These are phyloP conservation scores for Oryzias javanicus DNA, from an alignment of 2,113 vertebrate genomes.

Conservation along the genomic window DNA sequence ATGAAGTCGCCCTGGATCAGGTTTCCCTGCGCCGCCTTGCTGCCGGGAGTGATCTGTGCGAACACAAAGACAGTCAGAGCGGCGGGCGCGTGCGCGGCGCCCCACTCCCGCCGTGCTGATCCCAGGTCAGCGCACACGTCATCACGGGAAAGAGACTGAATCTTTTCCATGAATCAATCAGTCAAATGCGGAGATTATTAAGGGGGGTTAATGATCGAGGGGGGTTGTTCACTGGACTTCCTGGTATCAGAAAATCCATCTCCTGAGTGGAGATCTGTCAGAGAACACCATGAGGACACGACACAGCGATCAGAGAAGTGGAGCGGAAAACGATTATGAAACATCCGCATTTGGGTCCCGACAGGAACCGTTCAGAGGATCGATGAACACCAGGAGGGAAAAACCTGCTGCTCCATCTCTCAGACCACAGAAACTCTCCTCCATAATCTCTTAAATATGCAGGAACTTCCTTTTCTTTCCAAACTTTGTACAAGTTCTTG, in stretches of 20 bases:
- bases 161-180: conserved; percentile 43
- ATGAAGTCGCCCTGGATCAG: conserved; percentile 93
- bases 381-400: too few relatives aligned
- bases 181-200: conserved; percentile 21
- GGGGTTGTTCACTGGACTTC: not conserved
- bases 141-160: not conserved
- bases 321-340: too few relatives aligned
- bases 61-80: conserved; percentile 17
- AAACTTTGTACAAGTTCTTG: too few relatives aligned
- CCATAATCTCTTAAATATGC: too few relatives aligned
- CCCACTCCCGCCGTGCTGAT: not conserved
- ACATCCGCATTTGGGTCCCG: too few relatives aligned
- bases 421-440: too few relatives aligned
- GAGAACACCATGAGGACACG: not conserved
- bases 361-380: too few relatives aligned
- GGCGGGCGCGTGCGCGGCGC: not conserved
- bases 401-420: too few relatives aligned
- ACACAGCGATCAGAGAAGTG: too few relatives aligned
- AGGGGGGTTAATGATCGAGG: not conserved
- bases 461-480: too few relatives aligned
- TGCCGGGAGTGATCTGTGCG: conserved; percentile 91
- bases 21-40: conserved; percentile 91
- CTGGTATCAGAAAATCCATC: conserved; percentile 39
- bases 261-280: too few relatives aligned
- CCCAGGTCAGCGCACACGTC: conserved; percentile 24